Evolutionary conservation across 2,113 vertebrate species (phyloP), one percentile per base, ranked within the genome.

Genomic region (Strix aluco): DNA sequence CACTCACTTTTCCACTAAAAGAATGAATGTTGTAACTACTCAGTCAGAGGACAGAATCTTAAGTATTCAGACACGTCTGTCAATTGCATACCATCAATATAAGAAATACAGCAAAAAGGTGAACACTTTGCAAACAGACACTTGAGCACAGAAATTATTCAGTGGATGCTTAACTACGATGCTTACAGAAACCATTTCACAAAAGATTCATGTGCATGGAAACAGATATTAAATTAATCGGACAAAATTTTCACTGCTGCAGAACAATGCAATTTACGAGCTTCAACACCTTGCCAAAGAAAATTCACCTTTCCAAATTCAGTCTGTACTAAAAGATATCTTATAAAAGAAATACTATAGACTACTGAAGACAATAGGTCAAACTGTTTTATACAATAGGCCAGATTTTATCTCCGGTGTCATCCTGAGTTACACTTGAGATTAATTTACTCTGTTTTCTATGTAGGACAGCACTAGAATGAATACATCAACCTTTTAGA

Each of bases 381-480:
- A 95, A 10, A 46, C 29, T 57, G 26, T 38, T 88, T 18, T 5
- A 87, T 82, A 79, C 19, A 65, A 36, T 44, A 81, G 51, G 19
- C 15, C 44, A 69, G 80, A 81, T 91, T 94, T 92, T 96, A 36
- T 52, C 62, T 61, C 40, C 36, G 52, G 17, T 32, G 52, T 61
- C 57, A 87, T 75, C 22, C 58, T 49, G 30, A 91, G 40, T 73
- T 92, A 89, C 86, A 69, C 10, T 10, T n/a, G 58, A 77, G 70
- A 95, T 81, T 91, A 92, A 91, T 94, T 94, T 89, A 75, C 57
- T 82, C 19, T 93, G 42, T 71, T 93, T 49, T 72, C 58, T 91
- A 2, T 46, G 40, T 61, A 85, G 36, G 70, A 65, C 86, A 85
- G 17, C 49, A 69, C 34, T 79, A 49, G 57, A 93, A 72, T 71